A percentile compares a stretch with the other conserved stretches of the same genome.
Evolutionary conservation across 2,113 vertebrate species (phyloP).

Genomic region (Indicator maculatus): DNA sequence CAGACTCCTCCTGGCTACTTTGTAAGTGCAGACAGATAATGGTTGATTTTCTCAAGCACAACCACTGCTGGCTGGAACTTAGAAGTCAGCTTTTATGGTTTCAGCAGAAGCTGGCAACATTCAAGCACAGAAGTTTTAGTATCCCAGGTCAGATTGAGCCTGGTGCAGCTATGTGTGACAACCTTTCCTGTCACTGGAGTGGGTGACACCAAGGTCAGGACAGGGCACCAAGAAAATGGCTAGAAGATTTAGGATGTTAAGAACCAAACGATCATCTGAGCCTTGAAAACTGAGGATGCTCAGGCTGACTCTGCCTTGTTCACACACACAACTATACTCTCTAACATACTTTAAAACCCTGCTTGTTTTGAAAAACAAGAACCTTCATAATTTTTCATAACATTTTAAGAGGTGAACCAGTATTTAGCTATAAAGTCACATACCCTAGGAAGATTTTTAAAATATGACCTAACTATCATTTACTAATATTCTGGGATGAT

Average conservation of each 20-base stretch:
- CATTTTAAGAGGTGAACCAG: not conserved
- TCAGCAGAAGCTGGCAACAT: constrained; percentile 10
- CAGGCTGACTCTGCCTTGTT: not conserved
- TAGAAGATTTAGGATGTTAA: not conserved
- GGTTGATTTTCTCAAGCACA: not conserved
- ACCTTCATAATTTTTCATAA: not conserved
- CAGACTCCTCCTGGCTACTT: constrained; percentile 8
- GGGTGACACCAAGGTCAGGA: not conserved
- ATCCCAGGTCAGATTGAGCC: not conserved
- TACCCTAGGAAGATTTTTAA: not conserved
- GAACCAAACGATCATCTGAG: not conserved
- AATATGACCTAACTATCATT: not conserved
- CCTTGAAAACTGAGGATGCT: not conserved
- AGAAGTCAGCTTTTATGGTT: constrained; percentile 4
- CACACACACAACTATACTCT: not conserved
- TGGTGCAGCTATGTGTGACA: fast-evolving
- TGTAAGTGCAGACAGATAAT: not conserved
- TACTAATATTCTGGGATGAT: not conserved
- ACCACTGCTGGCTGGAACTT: not conserved
- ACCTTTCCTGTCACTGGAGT: not conserved
- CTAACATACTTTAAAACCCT: not conserved
- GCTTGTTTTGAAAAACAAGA: not conserved
- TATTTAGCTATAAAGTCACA: not conserved
- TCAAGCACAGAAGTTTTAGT: not conserved
- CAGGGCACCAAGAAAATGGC: not conserved